These are phyloP conservation scores for Ictalurus punctatus DNA, from an alignment of 2,113 vertebrate genomes.

Conservation along the genomic window DNA sequence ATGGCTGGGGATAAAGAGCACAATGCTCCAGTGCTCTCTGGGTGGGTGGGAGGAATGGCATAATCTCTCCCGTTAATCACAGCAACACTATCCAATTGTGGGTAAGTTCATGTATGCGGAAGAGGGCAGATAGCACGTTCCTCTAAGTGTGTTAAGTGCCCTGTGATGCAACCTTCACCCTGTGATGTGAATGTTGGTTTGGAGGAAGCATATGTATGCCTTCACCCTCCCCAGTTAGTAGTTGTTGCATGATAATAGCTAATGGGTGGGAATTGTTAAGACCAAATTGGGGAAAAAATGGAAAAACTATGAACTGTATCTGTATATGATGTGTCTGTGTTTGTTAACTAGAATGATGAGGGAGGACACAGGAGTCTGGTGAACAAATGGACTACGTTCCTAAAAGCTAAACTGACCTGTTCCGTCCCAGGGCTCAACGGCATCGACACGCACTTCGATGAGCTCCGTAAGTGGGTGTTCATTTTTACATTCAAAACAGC, in stretches of 20 bases:
- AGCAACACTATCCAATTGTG: background rate
- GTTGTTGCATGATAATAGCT: background rate
- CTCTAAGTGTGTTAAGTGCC: background rate
- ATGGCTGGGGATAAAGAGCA: background rate
- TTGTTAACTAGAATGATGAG: constrained; percentile 85
- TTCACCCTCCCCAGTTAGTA: background rate
- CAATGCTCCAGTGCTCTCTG: background rate
- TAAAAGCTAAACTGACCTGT: constrained; percentile 92
- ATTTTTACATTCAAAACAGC: background rate
- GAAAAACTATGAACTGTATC: background rate
- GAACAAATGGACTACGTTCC: constrained; percentile 98
- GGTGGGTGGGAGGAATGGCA: background rate
- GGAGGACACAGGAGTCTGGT: constrained; percentile 95
- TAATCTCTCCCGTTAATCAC: background rate
- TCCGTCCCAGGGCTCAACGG: constrained; percentile 92
- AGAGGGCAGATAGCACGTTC: background rate
- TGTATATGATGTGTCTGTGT: constrained; percentile 21
- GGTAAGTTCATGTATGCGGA: background rate
- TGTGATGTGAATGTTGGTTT: background rate
- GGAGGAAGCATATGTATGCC: background rate
- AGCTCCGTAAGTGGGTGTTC: constrained; percentile 84
- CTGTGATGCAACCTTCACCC: background rate
- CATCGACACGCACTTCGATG: constrained; percentile 96
- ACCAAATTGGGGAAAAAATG: background rate
- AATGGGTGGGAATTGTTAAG: background rate